Percentiles rank a stretch among this genome's conserved stretches.
phyloP scores from a whole-genome alignment of 2,797 vertebrate genomes.

The Cynodonichthys magdalenae region DNA sequence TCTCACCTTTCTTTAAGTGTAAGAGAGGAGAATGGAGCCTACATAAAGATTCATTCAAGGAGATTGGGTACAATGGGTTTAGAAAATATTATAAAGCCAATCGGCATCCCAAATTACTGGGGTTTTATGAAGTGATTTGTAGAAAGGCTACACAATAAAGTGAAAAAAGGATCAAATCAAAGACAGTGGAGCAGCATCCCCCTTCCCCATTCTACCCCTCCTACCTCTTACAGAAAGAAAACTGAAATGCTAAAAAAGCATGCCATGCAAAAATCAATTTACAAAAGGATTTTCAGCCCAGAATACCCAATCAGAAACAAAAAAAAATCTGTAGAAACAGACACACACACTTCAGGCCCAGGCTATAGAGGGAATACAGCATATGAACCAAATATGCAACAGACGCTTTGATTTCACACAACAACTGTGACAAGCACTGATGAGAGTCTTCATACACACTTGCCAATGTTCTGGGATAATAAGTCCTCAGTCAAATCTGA shows the following conservation, averaged over 20 bases:
- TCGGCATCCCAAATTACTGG: slow-evolving; percentile 20
- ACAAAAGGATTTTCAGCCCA: slow-evolving; percentile 63
- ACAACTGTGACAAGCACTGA: slow-evolving; percentile 63
- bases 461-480: slow-evolving; percentile 60
- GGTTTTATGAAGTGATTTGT: neutral
- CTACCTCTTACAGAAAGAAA: slow-evolving; percentile 59
- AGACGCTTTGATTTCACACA: slow-evolving; percentile 56
- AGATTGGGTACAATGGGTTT: slow-evolving; percentile 85
- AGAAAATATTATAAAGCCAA: slow-evolving; percentile 60
- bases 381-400: slow-evolving; percentile 57
- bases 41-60: slow-evolving; percentile 50
- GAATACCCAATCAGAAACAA: slow-evolving; percentile 75
- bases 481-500: slow-evolving; percentile 57
- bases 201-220: slow-evolving; percentile 74
- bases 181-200: slow-evolving; percentile 2
- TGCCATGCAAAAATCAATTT: slow-evolving; percentile 81
- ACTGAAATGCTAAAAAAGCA: slow-evolving; percentile 73
- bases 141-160: neutral
- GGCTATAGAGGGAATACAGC: slow-evolving; percentile 51
- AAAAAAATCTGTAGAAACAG: slow-evolving; percentile 48
- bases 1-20: neutral
- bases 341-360: slow-evolving; percentile 40
- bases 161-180: slow-evolving; percentile 10
- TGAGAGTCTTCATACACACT: slow-evolving; percentile 64
- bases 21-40: slow-evolving; percentile 8